Base-by-base conservation (phyloP, 1,140 invertebrate genomes). In the Monomorium pharaonis region DNA sequence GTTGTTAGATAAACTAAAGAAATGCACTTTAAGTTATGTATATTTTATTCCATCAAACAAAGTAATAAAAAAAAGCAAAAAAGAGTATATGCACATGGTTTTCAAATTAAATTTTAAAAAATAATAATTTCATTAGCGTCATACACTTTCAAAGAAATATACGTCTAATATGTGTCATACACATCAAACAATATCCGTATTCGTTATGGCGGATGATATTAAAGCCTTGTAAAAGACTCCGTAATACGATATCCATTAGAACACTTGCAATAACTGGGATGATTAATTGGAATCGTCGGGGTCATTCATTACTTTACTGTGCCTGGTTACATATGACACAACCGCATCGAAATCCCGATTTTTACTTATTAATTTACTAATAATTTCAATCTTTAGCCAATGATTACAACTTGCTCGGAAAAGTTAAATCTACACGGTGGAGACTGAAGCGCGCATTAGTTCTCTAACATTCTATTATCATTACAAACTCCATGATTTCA, bases 221-320 rank as follows among this genome's bases (percentile, higher is more conserved):
- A 70, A 69, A 83, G 78, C 49, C 51, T 83, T 24, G 24, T 81
- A 30, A 78, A 77, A 62, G 24, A 81, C 65, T 80, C 30, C 9
- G 84, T 85, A 85, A 85, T 78, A 65, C 54, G 84, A 85, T 85
- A 81, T 58, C 62, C 63, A 67, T 85, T 85, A 85, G 78, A 85
- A 81, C 63, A 81, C 42, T 85, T 42, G n/a, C 77, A 69, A 77
- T 77, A 47, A 77, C 72, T 33, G 75, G 42, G 51, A 70, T 51
- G 27, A 58, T 81, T 85, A 85, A 85, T 85, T 85, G 51, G 42
- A 81, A 81, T 83, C 24, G 78, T 60, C 78, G 78, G 74, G 78
- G 78, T 74, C 78, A 33, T 74, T 24, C 42, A 72, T 42, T 83
- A 83, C 78, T 83, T 72, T 83, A 83, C 51, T 27, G 18, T 42